Base-by-base conservation (phyloP, 1,140 invertebrate species). In the Drosophila parvula region DNA sequence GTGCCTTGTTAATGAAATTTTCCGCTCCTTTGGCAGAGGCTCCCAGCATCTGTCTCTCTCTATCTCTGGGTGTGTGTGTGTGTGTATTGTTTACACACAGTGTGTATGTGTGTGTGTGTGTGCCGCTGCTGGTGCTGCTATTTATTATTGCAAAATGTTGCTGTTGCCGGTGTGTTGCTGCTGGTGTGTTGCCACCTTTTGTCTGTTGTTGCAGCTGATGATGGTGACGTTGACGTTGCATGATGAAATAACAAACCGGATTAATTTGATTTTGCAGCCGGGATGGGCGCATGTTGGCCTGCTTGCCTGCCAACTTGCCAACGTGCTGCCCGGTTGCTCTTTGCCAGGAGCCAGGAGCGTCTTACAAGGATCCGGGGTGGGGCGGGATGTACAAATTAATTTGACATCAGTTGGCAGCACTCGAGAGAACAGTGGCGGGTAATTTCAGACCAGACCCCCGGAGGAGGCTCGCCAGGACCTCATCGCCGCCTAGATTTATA, bases 181-280 rank as follows among this genome's bases (percentile, higher is more conserved):
- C 22, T 44, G 74, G 34, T 70, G 65, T 50, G 64, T 70, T 45
- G 65, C 51, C 22, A 69, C 36, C 82, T 82, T 86, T 86, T 86
- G 82, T 86, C 82, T 86, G 82, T 86, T 86, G 84, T 88, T 88
- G 83, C 79, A 88, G 82, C 79, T 88, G 83, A 88, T 89, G 83
- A 88, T 78, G 83, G 86, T 89, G 83, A 88, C 80, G 80, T 83
- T 89, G 83, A 88, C 84, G 83, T 89, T 89, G 77, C 84, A 89
- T 88, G 84, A 88, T 88, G 84, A 88, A 88, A 88, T 88, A 88
- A 88, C 84, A 88, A 88, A 88, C 84, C 84, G 84, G 84, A 88
- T 88, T 88, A 89, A 88, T 88, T 88, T 88, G 84, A 89, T 88
- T 88, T 88, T 67, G 78, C 60, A 79, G 68, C 48, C 58, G 45